Evolutionary conservation across 1,140 invertebrate species (phyloP), one percentile per base, ranked within the genome.

Genomic region (Lordiphosa mommai): DNA sequence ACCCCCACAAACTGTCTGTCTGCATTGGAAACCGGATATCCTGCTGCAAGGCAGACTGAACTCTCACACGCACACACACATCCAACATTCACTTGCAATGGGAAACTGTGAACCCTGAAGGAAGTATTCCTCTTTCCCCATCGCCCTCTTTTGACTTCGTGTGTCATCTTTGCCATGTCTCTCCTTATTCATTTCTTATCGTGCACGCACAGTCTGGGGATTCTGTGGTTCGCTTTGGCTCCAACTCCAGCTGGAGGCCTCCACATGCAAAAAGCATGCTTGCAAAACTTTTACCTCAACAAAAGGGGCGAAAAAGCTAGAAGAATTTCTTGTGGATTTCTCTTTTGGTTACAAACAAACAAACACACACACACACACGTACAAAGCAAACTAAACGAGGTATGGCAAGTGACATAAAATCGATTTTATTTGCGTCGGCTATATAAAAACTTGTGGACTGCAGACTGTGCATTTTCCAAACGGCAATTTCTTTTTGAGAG

Each of bases 321-420:
- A 47, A 44, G 40, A 55, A 33, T 73, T 40, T 60, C 52, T 37
- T 30, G 4, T 30, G 17, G 61, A 41, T 65, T 10, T 38, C 47
- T 50, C 12, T 34, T 17, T 36, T 27, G 38, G 13, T 29, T 40
- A 16, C 40, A 55, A 49, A 43, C 66, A 67, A 69, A 71, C 48
- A 67, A 69, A 71, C 48, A 64, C 44, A 52, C 20, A 9, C 30
- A 36, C 41, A 65, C 38, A 51, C 34, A 55, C 34, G 43, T 60
- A 55, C 66, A 37, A 51, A 59, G 16, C 41, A 29, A 66, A 49
- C 20, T 23, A 23, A 23, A 23, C 20, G 20, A 23, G 20, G 20
- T 23, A 23, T 82, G 77, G 55, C 72, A 64, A 66, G 59, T 82
- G 77, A 82, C 77, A 82, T 43, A 82, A 82, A 82, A 82, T 84